Conservation (phyloP, 2,888 invertebrate species). For the Chymomyza procnemis region DNA sequence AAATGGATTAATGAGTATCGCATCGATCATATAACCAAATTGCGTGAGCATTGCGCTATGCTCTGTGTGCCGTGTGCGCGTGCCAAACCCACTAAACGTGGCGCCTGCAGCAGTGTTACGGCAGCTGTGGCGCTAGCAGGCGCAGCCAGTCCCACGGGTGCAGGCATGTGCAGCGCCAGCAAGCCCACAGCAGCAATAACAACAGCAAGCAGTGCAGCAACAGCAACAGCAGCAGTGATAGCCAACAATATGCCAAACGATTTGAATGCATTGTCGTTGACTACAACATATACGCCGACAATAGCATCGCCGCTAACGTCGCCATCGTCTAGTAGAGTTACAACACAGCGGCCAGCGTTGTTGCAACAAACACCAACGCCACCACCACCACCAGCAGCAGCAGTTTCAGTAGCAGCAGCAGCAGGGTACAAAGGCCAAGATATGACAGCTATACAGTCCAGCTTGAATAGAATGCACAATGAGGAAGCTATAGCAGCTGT, state of each 20-base stretch:
- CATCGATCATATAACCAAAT: slow-evolving; percentile 76
- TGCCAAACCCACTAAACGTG: slow-evolving; percentile 62
- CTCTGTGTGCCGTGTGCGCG: slow-evolving; percentile 81
- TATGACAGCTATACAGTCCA: not conserved
- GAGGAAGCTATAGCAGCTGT: not conserved
- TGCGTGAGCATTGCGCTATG: slow-evolving; percentile 79
- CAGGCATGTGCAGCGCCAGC: not conserved
- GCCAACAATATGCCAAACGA: not conserved
- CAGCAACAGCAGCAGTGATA: slow-evolving; percentile 19
- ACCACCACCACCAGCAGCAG: slow-evolving; percentile 15
- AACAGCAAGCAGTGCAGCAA: slow-evolving; percentile 8
- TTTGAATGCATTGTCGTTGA: slow-evolving; percentile 8
- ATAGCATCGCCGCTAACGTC: too few species aligned
- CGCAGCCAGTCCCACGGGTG: not conserved
- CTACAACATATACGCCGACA: too few species aligned
- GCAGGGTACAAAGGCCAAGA: slow-evolving; percentile 11
- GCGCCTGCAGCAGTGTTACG: slow-evolving; percentile 34
- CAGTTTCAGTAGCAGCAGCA: too few species aligned
- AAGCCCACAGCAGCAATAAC: not conserved
- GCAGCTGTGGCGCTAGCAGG: not conserved
- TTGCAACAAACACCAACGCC: not conserved
- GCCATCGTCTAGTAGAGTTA: not conserved
- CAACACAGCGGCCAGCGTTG: not conserved
- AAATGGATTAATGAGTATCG: slow-evolving; percentile 78
- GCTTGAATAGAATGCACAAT: not conserved